phyloP scores from a whole-genome alignment of 1,140 invertebrate genomes.

The Pseudomyrmex pallidus region DNA sequence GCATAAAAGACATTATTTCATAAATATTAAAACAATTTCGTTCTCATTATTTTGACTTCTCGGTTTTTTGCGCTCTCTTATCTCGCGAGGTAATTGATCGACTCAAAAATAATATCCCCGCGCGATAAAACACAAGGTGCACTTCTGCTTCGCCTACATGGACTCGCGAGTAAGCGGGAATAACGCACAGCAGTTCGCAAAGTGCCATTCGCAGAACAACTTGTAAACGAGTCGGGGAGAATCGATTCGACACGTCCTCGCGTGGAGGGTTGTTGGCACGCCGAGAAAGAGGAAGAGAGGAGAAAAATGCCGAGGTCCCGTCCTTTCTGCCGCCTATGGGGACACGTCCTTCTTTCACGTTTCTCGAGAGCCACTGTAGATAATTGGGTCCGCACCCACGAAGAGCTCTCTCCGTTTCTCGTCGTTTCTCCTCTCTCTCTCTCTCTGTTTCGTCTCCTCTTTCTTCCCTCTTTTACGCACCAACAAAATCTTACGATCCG shows the following conservation, averaged over 20 bases:
- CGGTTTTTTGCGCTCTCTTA: not conserved
- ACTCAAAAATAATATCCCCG: not conserved
- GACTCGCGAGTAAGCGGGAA: constrained; percentile 11
- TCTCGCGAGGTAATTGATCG: not conserved
- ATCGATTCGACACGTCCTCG: constrained; percentile 74
- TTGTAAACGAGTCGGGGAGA: constrained; percentile 76
- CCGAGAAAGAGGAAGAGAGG: constrained; percentile 55
- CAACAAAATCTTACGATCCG: constrained; percentile 32
- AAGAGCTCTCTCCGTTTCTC: constrained; percentile 30
- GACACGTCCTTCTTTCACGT: constrained; percentile 61
- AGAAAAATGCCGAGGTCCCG: constrained; percentile 53
- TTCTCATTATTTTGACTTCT: not conserved
- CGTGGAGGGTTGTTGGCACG: constrained; percentile 56
- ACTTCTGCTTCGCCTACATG: constrained; percentile 35
- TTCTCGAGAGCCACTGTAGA: constrained; percentile 69
- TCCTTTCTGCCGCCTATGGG: constrained; percentile 59
- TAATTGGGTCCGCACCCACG: constrained; percentile 71
- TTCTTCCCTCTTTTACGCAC: constrained; percentile 9
- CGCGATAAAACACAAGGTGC: constrained; percentile 26
- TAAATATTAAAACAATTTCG: no score
- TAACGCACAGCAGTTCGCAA: constrained; percentile 62
- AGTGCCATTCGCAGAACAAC: constrained; percentile 63
- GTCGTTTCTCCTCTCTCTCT: not conserved
- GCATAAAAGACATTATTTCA: no score
- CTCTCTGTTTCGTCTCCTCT: no score